phyloP scores from a whole-genome alignment of 1,140 invertebrate genomes.

The Diachasma alloeum region DNA sequence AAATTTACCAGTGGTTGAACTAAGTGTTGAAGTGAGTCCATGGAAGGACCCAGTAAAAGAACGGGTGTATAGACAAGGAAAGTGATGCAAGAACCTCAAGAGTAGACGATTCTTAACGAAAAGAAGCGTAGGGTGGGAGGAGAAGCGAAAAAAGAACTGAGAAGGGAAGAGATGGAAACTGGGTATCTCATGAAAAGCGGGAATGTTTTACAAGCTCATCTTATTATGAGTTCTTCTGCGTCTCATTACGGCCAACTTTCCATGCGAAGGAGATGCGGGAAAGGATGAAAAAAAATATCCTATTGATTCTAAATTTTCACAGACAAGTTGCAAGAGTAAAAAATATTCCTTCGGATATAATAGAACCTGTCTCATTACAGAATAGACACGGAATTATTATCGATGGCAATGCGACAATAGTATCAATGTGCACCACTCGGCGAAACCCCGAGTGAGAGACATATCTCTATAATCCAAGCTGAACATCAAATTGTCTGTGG shows the following conservation, averaged over 20 bases:
- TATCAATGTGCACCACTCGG: not conserved
- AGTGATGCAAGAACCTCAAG: not conserved
- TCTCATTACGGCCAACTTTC: conserved; percentile 41
- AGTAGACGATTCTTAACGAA: not conserved
- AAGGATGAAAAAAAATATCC: not conserved
- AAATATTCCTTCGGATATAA: not conserved
- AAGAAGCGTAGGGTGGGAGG: not conserved
- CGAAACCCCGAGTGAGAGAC: not conserved
- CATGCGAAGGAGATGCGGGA: not conserved
- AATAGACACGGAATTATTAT: not conserved
- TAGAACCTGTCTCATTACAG: not conserved
- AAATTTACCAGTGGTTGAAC: not conserved
- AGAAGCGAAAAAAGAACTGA: not conserved
- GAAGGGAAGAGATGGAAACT: not conserved
- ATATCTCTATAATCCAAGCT: conserved; percentile 4
- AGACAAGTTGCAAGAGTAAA: too few species aligned
- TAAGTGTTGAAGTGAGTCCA: not conserved
- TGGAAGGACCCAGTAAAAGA: not conserved
- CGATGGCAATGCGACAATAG: not conserved
- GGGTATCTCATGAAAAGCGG: not conserved
- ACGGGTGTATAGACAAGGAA: not conserved
- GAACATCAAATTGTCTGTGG: not conserved
- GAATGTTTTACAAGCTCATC: conserved; percentile 36
- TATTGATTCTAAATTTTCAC: not conserved
- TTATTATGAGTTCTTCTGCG: conserved; percentile 48